Base-by-base conservation (phyloP, 1,140 invertebrate genomes). In the Bombus terrestris region DNA sequence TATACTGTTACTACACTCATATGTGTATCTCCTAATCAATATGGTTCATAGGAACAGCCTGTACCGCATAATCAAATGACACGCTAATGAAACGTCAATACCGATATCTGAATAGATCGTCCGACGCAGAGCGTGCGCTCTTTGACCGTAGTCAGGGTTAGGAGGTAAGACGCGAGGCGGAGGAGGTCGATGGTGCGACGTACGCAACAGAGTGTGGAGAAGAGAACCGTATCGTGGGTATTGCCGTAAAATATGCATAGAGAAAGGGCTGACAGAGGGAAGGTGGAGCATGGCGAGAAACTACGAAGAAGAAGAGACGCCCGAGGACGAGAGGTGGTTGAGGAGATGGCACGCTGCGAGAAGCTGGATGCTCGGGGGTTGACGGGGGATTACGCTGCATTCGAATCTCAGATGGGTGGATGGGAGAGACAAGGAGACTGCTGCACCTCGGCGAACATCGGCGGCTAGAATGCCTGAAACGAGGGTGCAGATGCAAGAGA, bases 221-320 rank as follows among this genome's bases (percentile, higher is more conserved):
- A 66, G 75, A 41, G 57, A 13, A 81, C 86, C 68, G 86, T 81
- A 88, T 77, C 83, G 88, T 88, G 87, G 91, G 88, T 91, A 89
- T 88, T 77, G 80, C 84, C 86, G 88, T 94, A 91, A 94, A 94
- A 94, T 93, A 94, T 94, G 91, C 92, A 94, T 92, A 86, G 77
- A 80, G 72, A 90, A 82, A 89, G 83, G 84, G 82, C 81, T 79
- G 74, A 82, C 32, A 79, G 37, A 35, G 47, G 57, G 13, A 69
- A 68, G 37, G 77, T 43, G 74, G 57, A 75, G 57, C 5, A 59
- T 41, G 81, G 71, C 62, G 81, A 82, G 78, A 3, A 62, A 82
- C 71, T 66, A 59, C 76, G 81, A 83, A 37, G 80, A 68, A 80
- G 62, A 73, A 53, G 81, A 68, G 62, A 53, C 41, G 80, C 9